Evolutionary conservation across 92 coral and sea anemone genomes (phyloP).

Genomic region (Heliopora coerulea): DNA sequence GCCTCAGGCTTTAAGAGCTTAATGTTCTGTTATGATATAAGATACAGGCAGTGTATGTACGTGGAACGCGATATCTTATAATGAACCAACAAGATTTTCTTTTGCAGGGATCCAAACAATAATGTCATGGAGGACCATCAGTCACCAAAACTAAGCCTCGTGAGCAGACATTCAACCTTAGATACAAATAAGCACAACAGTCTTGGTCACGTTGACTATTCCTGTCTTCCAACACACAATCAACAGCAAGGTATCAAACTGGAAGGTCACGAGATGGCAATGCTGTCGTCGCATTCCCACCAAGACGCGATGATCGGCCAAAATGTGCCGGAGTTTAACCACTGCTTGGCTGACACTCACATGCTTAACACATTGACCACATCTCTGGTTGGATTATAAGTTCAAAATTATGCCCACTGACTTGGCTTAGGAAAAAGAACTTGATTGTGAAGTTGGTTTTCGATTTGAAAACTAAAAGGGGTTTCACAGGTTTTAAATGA

Average conservation of each 20-base stretch:
- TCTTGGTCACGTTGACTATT: constrained; percentile 29
- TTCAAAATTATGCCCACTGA: neutral
- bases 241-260: constrained; percentile 58
- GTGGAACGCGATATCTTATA: constrained; percentile 35
- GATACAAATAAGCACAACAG: constrained; percentile 22
- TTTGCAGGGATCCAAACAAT: constrained; percentile 31
- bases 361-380: constrained; percentile 95
- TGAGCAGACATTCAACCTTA: neutral
- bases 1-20: constrained; percentile 21
- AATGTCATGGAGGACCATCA: constrained; percentile 19
- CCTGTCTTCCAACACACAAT: constrained; percentile 11
- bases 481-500: too few relatives aligned
- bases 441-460: neutral
- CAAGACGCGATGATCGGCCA: constrained; percentile 70
- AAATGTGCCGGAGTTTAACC: constrained; percentile 67
- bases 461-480: too few relatives aligned
- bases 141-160: constrained; percentile 26
- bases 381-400: constrained; percentile 89
- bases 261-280: constrained; percentile 85
- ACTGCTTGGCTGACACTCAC: constrained; percentile 89
- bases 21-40: constrained; percentile 27
- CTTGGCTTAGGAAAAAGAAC: too few relatives aligned
- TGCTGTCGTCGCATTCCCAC: constrained; percentile 74
- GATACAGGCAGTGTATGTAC: neutral
- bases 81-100: neutral